phyloP scores from a whole-genome alignment of 2,113 vertebrate genomes.

The Heterochromis multidens region DNA sequence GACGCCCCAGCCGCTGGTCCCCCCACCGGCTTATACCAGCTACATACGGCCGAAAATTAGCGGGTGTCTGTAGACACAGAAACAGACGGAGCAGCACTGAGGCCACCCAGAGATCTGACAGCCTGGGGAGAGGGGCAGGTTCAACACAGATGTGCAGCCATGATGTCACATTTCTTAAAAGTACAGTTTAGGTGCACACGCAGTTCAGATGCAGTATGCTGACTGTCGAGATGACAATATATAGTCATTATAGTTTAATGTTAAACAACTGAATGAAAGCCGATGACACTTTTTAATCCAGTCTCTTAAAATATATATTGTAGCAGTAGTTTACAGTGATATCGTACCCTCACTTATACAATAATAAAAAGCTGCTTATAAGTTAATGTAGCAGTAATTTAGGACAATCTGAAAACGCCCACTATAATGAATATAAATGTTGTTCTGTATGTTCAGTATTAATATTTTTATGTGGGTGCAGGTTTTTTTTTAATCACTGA shows the following conservation, averaged over 20 bases:
- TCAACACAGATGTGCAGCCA: conserved; percentile 58
- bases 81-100: conserved; percentile 40
- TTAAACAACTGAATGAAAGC: background rate
- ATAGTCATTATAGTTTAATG: background rate
- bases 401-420: background rate
- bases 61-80: conserved; percentile 73
- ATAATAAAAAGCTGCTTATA: rapidly evolving
- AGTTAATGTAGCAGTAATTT: background rate
- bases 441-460: background rate
- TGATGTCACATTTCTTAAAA: conserved; percentile 23
- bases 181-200: conserved; percentile 11
- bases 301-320: rapidly evolving
- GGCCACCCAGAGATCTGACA: conserved; percentile 60
- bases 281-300: background rate
- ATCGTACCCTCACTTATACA: background rate
- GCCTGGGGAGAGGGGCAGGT: background rate
- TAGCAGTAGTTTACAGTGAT: background rate
- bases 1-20: conserved; percentile 34
- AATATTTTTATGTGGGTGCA: background rate
- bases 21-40: conserved; percentile 49
- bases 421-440: background rate
- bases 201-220: conserved; percentile 20
- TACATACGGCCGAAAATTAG: conserved; percentile 72
- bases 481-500: background rate
- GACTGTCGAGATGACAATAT: background rate